Conservation (phyloP, 1,140 invertebrate genomes). For the Drosophila lacteicornis region DNA sequence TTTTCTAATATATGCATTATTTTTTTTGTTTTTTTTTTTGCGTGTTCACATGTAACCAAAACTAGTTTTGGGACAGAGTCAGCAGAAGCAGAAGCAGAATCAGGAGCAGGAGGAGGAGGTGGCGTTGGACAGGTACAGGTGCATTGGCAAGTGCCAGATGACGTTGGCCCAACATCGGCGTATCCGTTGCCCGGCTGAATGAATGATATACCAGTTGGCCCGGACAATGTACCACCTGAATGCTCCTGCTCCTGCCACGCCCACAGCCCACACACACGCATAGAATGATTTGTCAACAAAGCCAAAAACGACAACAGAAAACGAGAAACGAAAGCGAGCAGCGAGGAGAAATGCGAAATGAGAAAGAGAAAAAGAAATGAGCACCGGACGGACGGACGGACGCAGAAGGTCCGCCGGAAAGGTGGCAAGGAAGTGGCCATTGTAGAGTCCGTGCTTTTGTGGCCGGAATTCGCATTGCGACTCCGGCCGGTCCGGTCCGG, state of each 20-base stretch:
- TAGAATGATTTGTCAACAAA: constrained; percentile 55
- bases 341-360: not conserved
- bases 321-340: not conserved
- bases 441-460: constrained; percentile 48
- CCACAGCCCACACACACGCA: constrained; percentile 19
- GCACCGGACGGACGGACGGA: constrained; percentile 5
- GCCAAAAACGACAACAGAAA: constrained; percentile 24
- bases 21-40: not conserved
- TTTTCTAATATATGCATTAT: not conserved
- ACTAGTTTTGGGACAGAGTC: not conserved
- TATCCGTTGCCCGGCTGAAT: constrained; percentile 42
- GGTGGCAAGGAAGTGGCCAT: constrained; percentile 53
- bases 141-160: constrained; percentile 49
- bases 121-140: constrained; percentile 23
- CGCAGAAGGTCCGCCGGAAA: constrained; percentile 43
- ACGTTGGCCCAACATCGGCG: constrained; percentile 47
- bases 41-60: constrained; percentile 30
- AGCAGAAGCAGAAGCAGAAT: not conserved
- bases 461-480: constrained; percentile 44
- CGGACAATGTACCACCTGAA: constrained; percentile 40
- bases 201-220: constrained; percentile 51
- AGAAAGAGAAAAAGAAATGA: constrained; percentile 20
- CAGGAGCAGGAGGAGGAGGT: not conserved
- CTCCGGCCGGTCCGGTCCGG: constrained; percentile 24
- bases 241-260: constrained; percentile 11